Percentiles rank a stretch among this genome's conserved stretches.
phyloP scores from a whole-genome alignment of 2,797 vertebrate species.

The Clarias platycephalus region DNA sequence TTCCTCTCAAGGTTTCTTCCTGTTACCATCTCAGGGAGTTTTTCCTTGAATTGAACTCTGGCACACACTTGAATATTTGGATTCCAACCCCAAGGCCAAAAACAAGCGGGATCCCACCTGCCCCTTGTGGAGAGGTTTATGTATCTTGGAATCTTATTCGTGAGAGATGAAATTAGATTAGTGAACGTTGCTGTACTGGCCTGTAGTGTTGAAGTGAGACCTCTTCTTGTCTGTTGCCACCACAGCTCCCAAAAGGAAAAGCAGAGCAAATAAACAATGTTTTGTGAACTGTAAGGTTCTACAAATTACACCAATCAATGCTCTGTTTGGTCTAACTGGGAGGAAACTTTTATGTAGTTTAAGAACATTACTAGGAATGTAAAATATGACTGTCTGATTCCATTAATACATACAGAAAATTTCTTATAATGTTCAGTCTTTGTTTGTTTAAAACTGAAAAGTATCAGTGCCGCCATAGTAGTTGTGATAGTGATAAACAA shows the following conservation, averaged over 20 bases:
- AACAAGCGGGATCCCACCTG: not conserved
- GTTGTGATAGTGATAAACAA: not conserved
- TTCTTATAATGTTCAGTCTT: not conserved
- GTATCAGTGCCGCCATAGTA: not conserved
- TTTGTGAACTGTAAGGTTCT: not conserved
- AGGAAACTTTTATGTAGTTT: not conserved
- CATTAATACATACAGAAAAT: not conserved
- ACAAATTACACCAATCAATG: not conserved
- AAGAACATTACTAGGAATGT: not conserved
- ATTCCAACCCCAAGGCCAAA: not conserved
- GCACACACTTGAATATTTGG: not conserved
- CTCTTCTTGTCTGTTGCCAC: not conserved
- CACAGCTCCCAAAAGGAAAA: not conserved
- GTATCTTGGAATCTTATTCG: not conserved
- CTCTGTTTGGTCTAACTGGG: not conserved
- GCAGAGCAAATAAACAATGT: not conserved
- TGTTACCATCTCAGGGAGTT: too few species aligned
- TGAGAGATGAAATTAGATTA: not conserved
- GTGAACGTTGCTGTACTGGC: too few species aligned
- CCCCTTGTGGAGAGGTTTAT: not conserved
- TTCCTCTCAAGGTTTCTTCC: too few species aligned
- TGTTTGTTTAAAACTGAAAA: not conserved
- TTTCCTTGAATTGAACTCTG: not conserved
- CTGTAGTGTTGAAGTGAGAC: not conserved
- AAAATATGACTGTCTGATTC: not conserved